Conservation (phyloP, 2,113 vertebrate genomes). For the Epinephelus moara region DNA sequence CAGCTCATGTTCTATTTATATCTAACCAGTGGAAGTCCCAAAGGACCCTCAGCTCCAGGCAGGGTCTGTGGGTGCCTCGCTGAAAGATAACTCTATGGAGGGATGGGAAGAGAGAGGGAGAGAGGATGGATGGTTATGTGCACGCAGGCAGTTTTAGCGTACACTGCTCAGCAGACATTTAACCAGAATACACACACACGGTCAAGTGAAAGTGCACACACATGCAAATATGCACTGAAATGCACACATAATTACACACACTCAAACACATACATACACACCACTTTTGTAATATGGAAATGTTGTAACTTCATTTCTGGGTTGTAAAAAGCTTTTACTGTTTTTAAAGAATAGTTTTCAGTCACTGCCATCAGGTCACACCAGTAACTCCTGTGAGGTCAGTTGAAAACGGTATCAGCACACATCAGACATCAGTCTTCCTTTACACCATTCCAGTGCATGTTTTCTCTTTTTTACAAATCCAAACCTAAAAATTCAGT, state of each 20-base stretch:
- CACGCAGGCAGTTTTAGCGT: conserved; percentile 45
- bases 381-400: not conserved
- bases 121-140: conserved; percentile 56
- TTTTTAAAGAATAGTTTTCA: not conserved
- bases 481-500: not conserved
- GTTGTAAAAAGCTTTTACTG: not conserved
- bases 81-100: conserved; percentile 68
- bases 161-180: conserved; percentile 1
- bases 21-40: conserved; percentile 74
- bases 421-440: conserved; percentile 7
- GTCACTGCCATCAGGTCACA: not conserved
- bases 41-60: conserved; percentile 71
- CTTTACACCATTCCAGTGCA: not conserved
- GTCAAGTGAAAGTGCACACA: conserved; percentile 14
- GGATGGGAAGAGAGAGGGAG: conserved; percentile 9
- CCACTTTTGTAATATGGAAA: not conserved
- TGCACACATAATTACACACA: not conserved
- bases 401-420: not conserved
- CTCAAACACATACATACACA: not conserved
- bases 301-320: not conserved
- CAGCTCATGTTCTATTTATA: conserved; percentile 83
- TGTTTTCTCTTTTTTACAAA: conserved; percentile 16
- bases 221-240: not conserved
- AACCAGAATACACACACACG: conserved; percentile 10
- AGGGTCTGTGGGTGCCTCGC: conserved; percentile 68